These are phyloP conservation scores for Eucidaris tribuloides DNA, from an alignment of 35 echinoderm and acorn worm species.

Conservation along the genomic window DNA sequence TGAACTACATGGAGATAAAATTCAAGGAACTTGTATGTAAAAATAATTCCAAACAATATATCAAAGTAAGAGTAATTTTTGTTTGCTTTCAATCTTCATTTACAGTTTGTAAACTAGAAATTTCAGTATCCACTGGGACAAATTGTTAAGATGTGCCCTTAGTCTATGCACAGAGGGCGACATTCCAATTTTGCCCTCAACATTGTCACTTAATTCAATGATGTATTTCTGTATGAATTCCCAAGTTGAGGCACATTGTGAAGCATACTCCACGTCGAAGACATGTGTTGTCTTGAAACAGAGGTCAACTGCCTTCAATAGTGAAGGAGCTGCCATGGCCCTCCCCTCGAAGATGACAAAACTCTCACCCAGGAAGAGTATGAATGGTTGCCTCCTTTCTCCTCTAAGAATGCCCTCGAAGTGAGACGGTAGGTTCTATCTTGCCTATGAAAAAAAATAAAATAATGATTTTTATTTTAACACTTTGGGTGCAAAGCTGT, in stretches of 20 bases:
- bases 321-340: conserved; percentile 21
- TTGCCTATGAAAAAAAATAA: conserved; percentile 5
- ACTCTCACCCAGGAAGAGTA: background rate
- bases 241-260: conserved; percentile 36
- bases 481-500: no score
- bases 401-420: background rate
- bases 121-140: background rate
- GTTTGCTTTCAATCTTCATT: no score
- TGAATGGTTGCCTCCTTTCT: conserved; percentile 6
- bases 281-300: conserved; percentile 36
- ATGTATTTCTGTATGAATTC: conserved; percentile 50
- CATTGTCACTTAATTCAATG: background rate
- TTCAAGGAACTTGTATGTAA: no score
- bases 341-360: conserved; percentile 40
- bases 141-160: background rate
- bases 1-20: no score
- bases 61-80: no score
- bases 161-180: background rate
- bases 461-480: no score
- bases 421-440: background rate
- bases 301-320: conserved; percentile 30
- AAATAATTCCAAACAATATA: no score
- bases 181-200: background rate
- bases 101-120: no score
- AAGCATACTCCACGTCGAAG: conserved; percentile 25